These are phyloP conservation scores for Pediacus dermestoides DNA, from an alignment of 2,888 invertebrate genomes.

Conservation along the genomic window DNA sequence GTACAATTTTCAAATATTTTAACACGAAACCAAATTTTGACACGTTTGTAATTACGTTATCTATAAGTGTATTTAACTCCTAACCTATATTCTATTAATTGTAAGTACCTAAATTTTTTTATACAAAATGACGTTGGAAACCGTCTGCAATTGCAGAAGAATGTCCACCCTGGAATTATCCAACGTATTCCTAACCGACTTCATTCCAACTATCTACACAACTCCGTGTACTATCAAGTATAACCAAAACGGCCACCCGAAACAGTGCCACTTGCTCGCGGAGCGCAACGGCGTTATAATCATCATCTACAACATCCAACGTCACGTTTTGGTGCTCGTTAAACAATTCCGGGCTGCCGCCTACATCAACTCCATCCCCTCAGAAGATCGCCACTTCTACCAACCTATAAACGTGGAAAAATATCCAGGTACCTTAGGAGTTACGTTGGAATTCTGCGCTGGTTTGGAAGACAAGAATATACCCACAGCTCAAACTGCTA, in stretches of 20 bases:
- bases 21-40: too few relatives aligned
- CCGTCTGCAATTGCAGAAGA: too few relatives aligned
- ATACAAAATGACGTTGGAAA: too few relatives aligned
- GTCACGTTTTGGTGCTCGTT: slow-evolving; percentile 76
- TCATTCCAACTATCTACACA: slow-evolving; percentile 56
- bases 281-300: slow-evolving; percentile 82
- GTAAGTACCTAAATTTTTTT: too few relatives aligned
- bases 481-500: slow-evolving; percentile 69
- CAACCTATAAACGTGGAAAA: slow-evolving; percentile 57
- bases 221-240: slow-evolving; percentile 69
- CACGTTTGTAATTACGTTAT: too few relatives aligned
- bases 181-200: slow-evolving; percentile 41
- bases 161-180: too few relatives aligned
- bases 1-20: too few relatives aligned
- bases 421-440: slow-evolving; percentile 65
- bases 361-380: slow-evolving; percentile 65
- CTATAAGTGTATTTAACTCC: too few relatives aligned
- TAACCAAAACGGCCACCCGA: slow-evolving; percentile 66
- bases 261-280: slow-evolving; percentile 74
- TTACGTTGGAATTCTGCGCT: slow-evolving; percentile 89
- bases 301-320: slow-evolving; percentile 71
- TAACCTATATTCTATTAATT: too few relatives aligned
- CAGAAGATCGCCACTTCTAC: slow-evolving; percentile 49
- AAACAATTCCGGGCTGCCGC: slow-evolving; percentile 87
- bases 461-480: slow-evolving; percentile 83